A percentile compares a stretch with the other conserved stretches of the same genome.
These are phyloP conservation scores for Apodemia hepburni DNA, from an alignment of 2,888 invertebrate genomes.

Conservation along the genomic window DNA sequence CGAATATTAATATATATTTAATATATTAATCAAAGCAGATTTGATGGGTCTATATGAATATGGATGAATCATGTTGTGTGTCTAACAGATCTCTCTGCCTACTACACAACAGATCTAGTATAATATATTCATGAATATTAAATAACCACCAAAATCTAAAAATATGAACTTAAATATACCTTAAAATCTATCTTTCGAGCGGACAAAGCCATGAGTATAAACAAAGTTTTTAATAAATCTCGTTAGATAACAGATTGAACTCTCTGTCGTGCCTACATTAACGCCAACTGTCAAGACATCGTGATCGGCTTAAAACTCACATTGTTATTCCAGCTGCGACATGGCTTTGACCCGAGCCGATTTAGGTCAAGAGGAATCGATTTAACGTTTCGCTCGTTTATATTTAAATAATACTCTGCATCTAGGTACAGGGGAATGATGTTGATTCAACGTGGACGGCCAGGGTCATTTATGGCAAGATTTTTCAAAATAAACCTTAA, in stretches of 20 bases:
- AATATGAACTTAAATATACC: no score
- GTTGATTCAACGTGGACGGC: background rate
- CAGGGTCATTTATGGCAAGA: background rate
- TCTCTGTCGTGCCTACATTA: background rate
- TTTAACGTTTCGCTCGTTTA: conserved; percentile 40
- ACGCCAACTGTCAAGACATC: background rate
- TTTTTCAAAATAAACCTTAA: no score
- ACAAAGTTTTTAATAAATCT: background rate
- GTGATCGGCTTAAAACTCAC: conserved; percentile 17
- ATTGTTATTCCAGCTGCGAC: conserved; percentile 38
- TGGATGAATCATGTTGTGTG: no score
- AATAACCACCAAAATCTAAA: no score
- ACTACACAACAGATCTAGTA: no score
- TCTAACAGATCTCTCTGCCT: no score
- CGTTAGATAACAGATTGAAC: background rate
- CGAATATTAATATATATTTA: no score
- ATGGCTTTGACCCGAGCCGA: conserved; percentile 65
- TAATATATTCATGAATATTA: no score
- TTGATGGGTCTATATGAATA: no score
- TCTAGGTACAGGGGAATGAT: background rate
- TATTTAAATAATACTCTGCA: conserved; percentile 31
- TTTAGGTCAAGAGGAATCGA: conserved; percentile 74
- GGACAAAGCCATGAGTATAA: background rate
- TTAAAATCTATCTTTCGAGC: background rate
- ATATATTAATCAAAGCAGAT: no score